A percentile compares a stretch with the other conserved stretches of the same genome.
Evolutionary conservation across 2,888 invertebrate genomes (phyloP).

Genomic region (Rhamnusium bicolor): DNA sequence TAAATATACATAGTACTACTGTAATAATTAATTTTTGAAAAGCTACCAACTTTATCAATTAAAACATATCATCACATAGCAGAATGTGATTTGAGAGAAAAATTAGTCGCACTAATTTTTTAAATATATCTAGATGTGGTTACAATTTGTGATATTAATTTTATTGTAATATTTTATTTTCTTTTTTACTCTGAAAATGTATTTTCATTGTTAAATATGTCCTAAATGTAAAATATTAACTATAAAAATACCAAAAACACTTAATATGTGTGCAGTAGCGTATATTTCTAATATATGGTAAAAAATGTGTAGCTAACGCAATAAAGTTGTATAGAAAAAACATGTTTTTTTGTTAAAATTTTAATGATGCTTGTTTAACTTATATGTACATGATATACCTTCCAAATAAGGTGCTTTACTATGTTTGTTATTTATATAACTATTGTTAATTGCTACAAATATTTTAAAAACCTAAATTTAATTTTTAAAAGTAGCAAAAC

Average conservation of each 20-base stretch:
- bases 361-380: slow-evolving; percentile 41
- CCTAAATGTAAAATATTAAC: slow-evolving; percentile 27
- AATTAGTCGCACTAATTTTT: slow-evolving; percentile 28
- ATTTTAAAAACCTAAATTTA: slow-evolving; percentile 32
- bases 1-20: background rate
- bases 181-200: background rate
- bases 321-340: slow-evolving; percentile 69
- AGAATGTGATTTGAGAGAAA: slow-evolving; percentile 40
- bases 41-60: slow-evolving; percentile 53
- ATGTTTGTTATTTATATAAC: slow-evolving; percentile 39
- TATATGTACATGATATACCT: slow-evolving; percentile 34
- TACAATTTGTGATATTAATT: slow-evolving; percentile 30
- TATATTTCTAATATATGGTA: slow-evolving; percentile 63
- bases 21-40: background rate
- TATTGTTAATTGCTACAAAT: slow-evolving; percentile 23
- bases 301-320: slow-evolving; percentile 71
- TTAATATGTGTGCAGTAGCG: slow-evolving; percentile 61
- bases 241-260: slow-evolving; percentile 38
- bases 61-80: slow-evolving; percentile 55
- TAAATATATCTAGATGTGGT: slow-evolving; percentile 22
- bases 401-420: slow-evolving; percentile 46
- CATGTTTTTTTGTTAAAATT: slow-evolving; percentile 43
- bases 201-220: slow-evolving; percentile 31
- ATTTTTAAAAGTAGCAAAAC: slow-evolving; percentile 27
- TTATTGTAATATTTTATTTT: slow-evolving; percentile 18